phyloP scores from a whole-genome alignment of 1,140 invertebrate species.

The Euschistus heros region DNA sequence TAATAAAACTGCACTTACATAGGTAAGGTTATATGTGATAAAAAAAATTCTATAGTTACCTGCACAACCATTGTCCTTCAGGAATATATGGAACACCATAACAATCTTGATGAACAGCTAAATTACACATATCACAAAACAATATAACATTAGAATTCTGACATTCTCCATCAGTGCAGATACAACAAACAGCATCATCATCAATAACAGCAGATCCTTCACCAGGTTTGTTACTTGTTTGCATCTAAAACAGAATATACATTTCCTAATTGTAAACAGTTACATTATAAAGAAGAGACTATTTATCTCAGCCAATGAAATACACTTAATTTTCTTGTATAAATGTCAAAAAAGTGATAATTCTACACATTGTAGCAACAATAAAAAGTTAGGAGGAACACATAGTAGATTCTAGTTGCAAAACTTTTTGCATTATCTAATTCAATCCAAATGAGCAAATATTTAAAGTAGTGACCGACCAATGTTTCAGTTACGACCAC shows the following conservation, averaged over 20 bases:
- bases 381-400: no score
- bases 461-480: no score
- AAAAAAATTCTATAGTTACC: slow-evolving; percentile 34
- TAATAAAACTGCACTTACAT: background rate
- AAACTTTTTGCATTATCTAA: no score
- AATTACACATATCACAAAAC: slow-evolving; percentile 99
- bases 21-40: background rate
- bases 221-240: slow-evolving; percentile 38
- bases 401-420: no score
- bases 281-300: background rate
- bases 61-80: slow-evolving; percentile 96
- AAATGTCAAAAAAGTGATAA: no score
- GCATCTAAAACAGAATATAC: slow-evolving; percentile 47
- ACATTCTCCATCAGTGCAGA: slow-evolving; percentile 91
- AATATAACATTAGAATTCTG: slow-evolving; percentile 92
- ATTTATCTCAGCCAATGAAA: no score
- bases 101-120: slow-evolving; percentile 98
- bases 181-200: slow-evolving; percentile 96
- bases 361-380: no score
- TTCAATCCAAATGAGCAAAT: no score
- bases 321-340: background rate
- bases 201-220: slow-evolving; percentile 67
- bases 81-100: slow-evolving; percentile 99
- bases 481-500: no score
- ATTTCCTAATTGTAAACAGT: background rate